Evolutionary conservation across 2,113 vertebrate genomes (phyloP), one percentile per base, ranked within the genome.

Genomic region (Callopanchax toddi): DNA sequence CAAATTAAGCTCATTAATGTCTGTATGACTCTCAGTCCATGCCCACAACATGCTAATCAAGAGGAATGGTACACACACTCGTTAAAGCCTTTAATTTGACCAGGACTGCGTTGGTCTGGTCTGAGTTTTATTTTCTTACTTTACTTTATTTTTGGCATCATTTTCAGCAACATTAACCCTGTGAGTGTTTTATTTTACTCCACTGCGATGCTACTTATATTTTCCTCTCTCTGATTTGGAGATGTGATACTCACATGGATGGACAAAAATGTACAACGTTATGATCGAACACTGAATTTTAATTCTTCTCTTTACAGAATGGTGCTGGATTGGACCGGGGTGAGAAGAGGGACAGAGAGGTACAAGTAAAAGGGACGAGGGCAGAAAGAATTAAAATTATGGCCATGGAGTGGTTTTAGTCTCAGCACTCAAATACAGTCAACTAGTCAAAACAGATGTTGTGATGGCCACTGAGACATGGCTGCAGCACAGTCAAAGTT

Each of bases 41-140:
- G 83, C 63, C 71, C 65, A 89, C 72, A 54, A 81, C 68, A 52
- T 61, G 87, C 92, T 91, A 92, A 93, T 92, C 92, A 93, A 93
- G 92, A 93, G 92, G 92, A 93, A 92, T 93, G 90, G 88, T 93
- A 92, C 91, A 90, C 79, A 83, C 79, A 71, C 78, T 65, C 73
- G 59, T 57, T 75, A 45, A 67, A 75, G 60, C 55, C 21, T 29
- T 67, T 36, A 71, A 67, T 73, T 25, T 3, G 77, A 70, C 23
- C 40, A 54, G 43, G 44, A 60, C 34, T 57, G 13, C 0, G 1
- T 20, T 23, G 23, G 21, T 57, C n/a, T 48, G 7, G 17, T 44
- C 25, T 55, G 20, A 5, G 5, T 18, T 39, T 65, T 25, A 32
- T 32, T 32, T n/a, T n/a, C n/a, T n/a, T 32, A 32, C 5, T 6